Evolutionary conservation across 1,140 invertebrate genomes (phyloP).

Genomic region (Antheraea pernyi): DNA sequence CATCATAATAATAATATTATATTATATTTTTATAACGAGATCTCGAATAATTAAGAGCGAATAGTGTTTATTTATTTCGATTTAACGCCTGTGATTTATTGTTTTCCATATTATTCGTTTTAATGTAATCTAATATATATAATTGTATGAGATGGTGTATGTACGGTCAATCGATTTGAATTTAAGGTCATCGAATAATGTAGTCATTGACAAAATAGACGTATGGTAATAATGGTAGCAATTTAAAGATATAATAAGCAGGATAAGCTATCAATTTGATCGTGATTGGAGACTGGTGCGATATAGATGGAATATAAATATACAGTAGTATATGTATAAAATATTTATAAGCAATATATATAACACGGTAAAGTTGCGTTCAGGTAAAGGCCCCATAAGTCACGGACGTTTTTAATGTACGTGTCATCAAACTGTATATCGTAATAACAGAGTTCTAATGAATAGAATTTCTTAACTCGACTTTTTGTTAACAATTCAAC

Average conservation of each 20-base stretch:
- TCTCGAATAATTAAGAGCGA: slow-evolving; percentile 49
- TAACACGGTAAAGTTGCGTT: neutral
- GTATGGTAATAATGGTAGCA: too few relatives aligned
- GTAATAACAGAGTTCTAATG: too few relatives aligned
- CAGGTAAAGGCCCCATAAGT: neutral
- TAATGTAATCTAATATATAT: neutral
- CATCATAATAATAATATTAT: slow-evolving; percentile 29
- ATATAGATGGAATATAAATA: slow-evolving; percentile 15
- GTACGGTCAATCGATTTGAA: slow-evolving; percentile 23
- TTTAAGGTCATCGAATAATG: neutral
- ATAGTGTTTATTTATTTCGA: neutral
- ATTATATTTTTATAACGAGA: slow-evolving; percentile 62
- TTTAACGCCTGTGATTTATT: slow-evolving; percentile 50
- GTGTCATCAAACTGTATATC: neutral
- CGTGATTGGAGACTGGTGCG: slow-evolving; percentile 52
- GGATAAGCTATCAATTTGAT: neutral
- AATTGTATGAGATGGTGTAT: neutral
- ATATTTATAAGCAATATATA: neutral
- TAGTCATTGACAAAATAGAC: too few relatives aligned
- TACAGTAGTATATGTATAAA: too few relatives aligned
- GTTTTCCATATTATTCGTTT: slow-evolving; percentile 23
- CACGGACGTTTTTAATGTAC: neutral
- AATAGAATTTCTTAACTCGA: too few relatives aligned
- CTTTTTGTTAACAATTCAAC: too few relatives aligned
- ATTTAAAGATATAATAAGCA: neutral